Conservation (phyloP, 2,888 invertebrate genomes). For the Volucella inflata region DNA sequence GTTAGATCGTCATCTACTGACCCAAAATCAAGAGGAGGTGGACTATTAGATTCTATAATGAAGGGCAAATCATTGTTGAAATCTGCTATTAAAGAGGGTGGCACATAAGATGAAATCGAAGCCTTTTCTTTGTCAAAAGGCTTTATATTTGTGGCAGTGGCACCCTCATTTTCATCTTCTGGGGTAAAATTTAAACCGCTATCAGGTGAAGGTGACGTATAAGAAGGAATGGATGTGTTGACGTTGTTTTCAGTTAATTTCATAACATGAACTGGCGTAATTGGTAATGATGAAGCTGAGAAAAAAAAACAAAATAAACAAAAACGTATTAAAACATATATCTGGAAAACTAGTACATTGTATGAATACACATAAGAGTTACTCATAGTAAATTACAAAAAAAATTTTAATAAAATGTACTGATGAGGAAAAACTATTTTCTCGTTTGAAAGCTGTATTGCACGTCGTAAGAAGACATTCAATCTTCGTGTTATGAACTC, state of each 20-base stretch:
- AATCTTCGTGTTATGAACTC: no score
- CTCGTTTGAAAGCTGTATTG: no score
- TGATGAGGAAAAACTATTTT: no score
- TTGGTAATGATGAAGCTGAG: constrained; percentile 69
- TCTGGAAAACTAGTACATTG: background rate
- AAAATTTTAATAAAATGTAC: no score
- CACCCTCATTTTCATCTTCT: constrained; percentile 24
- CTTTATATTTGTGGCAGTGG: constrained; percentile 6
- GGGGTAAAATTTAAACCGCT: constrained; percentile 26
- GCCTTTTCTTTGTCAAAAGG: constrained; percentile 13
- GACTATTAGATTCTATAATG: constrained; percentile 66
- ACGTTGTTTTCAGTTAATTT: constrained; percentile 45
- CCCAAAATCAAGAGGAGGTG: constrained; percentile 73
- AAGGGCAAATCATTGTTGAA: constrained; percentile 49
- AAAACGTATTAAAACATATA: background rate
- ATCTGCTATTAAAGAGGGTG: constrained; percentile 40
- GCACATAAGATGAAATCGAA: constrained; percentile 41
- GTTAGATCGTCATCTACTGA: constrained; percentile 56
- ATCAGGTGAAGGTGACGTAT: constrained; percentile 32
- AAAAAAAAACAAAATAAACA: constrained; percentile 2
- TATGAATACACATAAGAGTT: no score
- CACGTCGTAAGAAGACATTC: no score
- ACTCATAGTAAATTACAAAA: no score
- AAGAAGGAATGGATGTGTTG: constrained; percentile 2
- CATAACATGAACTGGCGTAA: constrained; percentile 62